phyloP scores from a whole-genome alignment of 2,797 vertebrate species.

The Cyprinodon diabolis region DNA sequence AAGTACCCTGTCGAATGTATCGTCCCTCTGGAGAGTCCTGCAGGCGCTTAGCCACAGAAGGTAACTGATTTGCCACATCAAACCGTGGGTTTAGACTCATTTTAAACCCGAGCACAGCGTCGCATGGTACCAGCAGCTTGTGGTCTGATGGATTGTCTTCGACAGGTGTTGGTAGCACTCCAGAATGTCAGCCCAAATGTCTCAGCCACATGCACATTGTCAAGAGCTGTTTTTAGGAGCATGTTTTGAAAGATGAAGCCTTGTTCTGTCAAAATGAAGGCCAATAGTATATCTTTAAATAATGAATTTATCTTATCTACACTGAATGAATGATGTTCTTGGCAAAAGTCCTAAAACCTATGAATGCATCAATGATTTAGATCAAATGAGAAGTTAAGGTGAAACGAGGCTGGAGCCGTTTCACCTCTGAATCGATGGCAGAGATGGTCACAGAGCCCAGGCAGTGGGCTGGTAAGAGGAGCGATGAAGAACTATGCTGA shows the following conservation, averaged over 20 bases:
- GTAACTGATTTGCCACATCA: conserved; percentile 46
- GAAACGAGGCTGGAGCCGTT: not conserved
- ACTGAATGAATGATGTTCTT: not conserved
- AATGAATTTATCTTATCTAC: not conserved
- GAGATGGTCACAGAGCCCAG: not conserved
- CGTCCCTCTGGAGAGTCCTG: conserved; percentile 18
- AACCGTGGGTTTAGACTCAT: conserved; percentile 24
- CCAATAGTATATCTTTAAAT: not conserved
- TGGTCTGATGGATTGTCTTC: conserved; percentile 44
- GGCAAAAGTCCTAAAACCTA: not conserved
- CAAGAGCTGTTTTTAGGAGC: conserved; percentile 38
- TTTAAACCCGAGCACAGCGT: conserved; percentile 18
- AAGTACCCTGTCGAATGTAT: conserved; percentile 9
- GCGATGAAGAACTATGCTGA: not conserved
- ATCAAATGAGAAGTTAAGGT: not conserved
- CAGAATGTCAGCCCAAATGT: conserved; percentile 46
- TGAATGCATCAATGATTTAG: not conserved
- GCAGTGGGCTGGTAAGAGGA: not conserved
- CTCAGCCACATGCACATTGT: conserved; percentile 25
- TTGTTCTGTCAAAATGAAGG: not conserved
- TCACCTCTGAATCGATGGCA: not conserved
- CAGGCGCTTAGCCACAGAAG: conserved; percentile 21
- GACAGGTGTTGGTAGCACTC: conserved; percentile 49
- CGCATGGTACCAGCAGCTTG: conserved; percentile 8
- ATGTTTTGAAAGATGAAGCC: not conserved